Conservation (phyloP, 1,140 invertebrate species). For the Psilanteris sp. region DNA sequence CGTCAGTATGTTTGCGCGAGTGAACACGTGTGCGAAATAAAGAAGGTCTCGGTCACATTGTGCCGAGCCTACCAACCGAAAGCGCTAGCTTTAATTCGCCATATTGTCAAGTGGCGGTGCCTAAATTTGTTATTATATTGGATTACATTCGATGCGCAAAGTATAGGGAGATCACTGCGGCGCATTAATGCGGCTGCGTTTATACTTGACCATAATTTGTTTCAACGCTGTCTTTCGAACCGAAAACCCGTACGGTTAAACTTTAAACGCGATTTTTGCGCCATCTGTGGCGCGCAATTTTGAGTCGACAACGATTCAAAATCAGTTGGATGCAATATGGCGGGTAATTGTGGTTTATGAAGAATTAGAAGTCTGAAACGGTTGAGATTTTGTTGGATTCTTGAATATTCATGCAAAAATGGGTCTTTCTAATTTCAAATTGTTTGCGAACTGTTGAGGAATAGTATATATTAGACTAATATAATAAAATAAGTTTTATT, state of each 20-base stretch:
- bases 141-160: constrained; percentile 53
- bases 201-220: constrained; percentile 16
- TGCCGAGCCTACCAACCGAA: constrained; percentile 34
- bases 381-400: too few species aligned
- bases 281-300: too few species aligned
- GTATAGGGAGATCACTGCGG: constrained; percentile 16
- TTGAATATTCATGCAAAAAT: too few species aligned
- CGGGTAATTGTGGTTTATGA: too few species aligned
- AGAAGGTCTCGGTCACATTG: constrained; percentile 53
- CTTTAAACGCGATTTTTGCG: not conserved
- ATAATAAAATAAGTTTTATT: too few species aligned
- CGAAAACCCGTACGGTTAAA: too few species aligned
- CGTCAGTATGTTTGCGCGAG: constrained; percentile 41
- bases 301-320: too few species aligned
- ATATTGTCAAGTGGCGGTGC: constrained; percentile 71
- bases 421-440: too few species aligned
- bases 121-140: constrained; percentile 70
- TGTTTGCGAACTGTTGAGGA: too few species aligned
- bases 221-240: not conserved
- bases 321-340: too few species aligned
- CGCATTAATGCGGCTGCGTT: constrained; percentile 12
- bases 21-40: constrained; percentile 45
- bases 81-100: constrained; percentile 68
- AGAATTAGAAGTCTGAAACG: too few species aligned
- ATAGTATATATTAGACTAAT: too few species aligned